These are phyloP conservation scores for Zophobas morio DNA, from an alignment of 1,140 invertebrate genomes.

Conservation along the genomic window DNA sequence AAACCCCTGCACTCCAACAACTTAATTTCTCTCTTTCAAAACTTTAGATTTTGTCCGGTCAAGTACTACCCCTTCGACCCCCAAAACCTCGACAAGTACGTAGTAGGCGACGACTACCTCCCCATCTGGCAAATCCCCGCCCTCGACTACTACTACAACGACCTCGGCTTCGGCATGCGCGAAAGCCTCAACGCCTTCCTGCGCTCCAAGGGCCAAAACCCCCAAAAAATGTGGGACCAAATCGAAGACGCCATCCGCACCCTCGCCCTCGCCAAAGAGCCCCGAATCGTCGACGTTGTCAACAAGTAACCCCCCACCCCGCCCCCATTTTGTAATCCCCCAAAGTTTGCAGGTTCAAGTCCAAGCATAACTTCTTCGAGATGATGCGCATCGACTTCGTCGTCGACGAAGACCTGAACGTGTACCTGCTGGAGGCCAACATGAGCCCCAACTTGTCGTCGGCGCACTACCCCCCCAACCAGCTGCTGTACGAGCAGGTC, in stretches of 20 bases:
- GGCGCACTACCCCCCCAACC: constrained; percentile 91
- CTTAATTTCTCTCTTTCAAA: too few relatives aligned
- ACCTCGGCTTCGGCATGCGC: constrained; percentile 88
- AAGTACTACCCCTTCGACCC: constrained; percentile 95
- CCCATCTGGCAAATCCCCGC: constrained; percentile 95
- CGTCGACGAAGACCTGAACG: constrained; percentile 89
- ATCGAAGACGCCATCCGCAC: constrained; percentile 84
- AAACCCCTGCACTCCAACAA: too few relatives aligned
- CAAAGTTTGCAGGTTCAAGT: constrained; percentile 67
- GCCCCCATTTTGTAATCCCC: constrained; percentile 51
- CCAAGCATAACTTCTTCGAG: constrained; percentile 90
- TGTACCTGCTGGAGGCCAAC: constrained; percentile 95
- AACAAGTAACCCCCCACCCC: constrained; percentile 62
- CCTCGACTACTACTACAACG: constrained; percentile 82
- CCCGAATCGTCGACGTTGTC: constrained; percentile 74
- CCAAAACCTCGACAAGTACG: constrained; percentile 88
- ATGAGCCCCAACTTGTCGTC: constrained; percentile 98
- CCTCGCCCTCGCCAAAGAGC: constrained; percentile 84
- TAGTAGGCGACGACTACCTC: constrained; percentile 94
- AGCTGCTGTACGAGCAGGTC: constrained; percentile 93
- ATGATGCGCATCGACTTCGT: constrained; percentile 95
- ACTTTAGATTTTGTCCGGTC: constrained; percentile 87
- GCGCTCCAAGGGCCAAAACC: constrained; percentile 78
- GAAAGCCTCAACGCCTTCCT: constrained; percentile 89
- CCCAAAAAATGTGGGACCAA: constrained; percentile 84